phyloP scores from a whole-genome alignment of 1,140 invertebrate species.

The Dendrolimus punctatus region DNA sequence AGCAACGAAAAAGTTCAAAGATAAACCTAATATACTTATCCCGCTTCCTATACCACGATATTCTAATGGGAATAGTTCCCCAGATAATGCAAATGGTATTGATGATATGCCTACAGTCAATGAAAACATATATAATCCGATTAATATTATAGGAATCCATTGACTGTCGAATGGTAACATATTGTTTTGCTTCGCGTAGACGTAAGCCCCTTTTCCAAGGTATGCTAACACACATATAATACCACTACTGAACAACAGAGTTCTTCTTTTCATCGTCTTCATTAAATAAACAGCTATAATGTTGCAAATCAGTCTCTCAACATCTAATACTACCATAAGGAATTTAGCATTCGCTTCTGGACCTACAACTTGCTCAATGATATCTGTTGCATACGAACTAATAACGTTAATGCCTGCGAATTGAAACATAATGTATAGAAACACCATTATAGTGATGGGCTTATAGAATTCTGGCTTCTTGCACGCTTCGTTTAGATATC shows the following conservation, averaged over 20 bases:
- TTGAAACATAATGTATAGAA: conserved; percentile 56
- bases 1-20: conserved; percentile 52
- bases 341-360: conserved; percentile 45
- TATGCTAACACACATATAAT: conserved; percentile 46
- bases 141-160: conserved; percentile 46
- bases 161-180: conserved; percentile 33
- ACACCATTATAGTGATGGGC: conserved; percentile 57
- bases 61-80: conserved; percentile 58
- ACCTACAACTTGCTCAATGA: conserved; percentile 48
- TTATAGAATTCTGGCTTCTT: conserved; percentile 62
- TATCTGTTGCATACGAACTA: conserved; percentile 57
- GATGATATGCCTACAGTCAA: conserved; percentile 56
- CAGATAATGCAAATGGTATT: conserved; percentile 56
- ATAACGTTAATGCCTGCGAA: conserved; percentile 62
- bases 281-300: conserved; percentile 55
- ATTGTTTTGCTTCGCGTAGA: conserved; percentile 36
- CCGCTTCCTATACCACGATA: conserved; percentile 57
- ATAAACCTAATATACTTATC: conserved; percentile 44
- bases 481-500: conserved; percentile 30
- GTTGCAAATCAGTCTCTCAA: conserved; percentile 53
- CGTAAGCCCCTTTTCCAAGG: conserved; percentile 42
- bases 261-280: conserved; percentile 48
- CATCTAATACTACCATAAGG: conserved; percentile 52
- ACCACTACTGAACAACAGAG: conserved; percentile 44
- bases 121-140: conserved; percentile 56